Conservation (phyloP, 2,888 invertebrate genomes). For the Timema podura region DNA sequence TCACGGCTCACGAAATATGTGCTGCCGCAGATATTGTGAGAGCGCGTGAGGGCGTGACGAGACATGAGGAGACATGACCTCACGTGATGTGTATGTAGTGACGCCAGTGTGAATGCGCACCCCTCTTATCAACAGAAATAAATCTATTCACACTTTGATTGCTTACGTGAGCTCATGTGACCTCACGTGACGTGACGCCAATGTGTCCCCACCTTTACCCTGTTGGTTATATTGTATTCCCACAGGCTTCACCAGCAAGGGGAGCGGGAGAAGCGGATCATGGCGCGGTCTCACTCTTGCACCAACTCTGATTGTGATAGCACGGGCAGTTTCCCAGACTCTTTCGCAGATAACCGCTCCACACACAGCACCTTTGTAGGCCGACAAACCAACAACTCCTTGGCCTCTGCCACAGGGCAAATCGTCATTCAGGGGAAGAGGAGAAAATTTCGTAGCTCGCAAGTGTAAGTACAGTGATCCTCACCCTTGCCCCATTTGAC, state of each 20-base stretch:
- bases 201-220: no score
- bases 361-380: conserved; percentile 52
- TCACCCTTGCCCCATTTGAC: no score
- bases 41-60: no score
- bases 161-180: no score
- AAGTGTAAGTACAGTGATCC: conserved; percentile 59
- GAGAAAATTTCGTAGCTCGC: conserved; percentile 62
- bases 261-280: conserved; percentile 27
- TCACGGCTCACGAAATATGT: no score
- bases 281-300: conserved; percentile 27
- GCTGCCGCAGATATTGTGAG: no score
- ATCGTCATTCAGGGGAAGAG: conserved; percentile 63
- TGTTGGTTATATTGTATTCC: conserved; percentile 40
- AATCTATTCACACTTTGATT: no score
- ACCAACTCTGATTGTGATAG: conserved; percentile 32
- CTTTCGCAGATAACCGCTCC: conserved; percentile 20
- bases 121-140: no score
- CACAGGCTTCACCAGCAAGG: conserved; percentile 25
- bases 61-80: no score
- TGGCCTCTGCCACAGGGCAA: conserved; percentile 79
- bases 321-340: conserved; percentile 25
- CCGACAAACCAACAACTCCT: conserved; percentile 80
- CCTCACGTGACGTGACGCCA: no score
- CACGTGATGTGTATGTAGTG: no score
- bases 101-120: no score